A percentile compares a stretch with the other conserved stretches of the same genome.
These are phyloP conservation scores for Exephanes ischioxanthus DNA, from an alignment of 2,888 invertebrate species.

Conservation along the genomic window DNA sequence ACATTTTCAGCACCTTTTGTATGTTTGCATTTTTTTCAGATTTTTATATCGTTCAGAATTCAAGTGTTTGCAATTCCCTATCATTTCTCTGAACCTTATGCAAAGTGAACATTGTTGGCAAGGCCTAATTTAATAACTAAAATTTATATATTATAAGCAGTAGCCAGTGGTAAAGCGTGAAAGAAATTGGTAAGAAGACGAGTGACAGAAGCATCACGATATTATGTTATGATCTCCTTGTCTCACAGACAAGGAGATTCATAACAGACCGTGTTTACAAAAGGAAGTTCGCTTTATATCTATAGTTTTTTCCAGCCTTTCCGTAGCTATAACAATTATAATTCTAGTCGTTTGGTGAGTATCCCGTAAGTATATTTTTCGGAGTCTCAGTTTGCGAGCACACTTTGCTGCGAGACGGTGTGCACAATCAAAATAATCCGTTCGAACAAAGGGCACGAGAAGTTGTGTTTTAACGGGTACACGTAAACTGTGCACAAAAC, in stretches of 20 bases:
- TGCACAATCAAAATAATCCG: slow-evolving; percentile 13
- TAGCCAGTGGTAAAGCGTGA: neutral
- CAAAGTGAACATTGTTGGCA: neutral
- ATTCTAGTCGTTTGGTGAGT: slow-evolving; percentile 5
- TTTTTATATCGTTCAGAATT: too few relatives aligned
- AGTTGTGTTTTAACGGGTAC: slow-evolving; percentile 15
- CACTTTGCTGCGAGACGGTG: slow-evolving; percentile 2
- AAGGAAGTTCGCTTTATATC: slow-evolving; percentile 20
- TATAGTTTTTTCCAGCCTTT: slow-evolving; percentile 23
- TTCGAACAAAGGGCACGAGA: slow-evolving; percentile 9
- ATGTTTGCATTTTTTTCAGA: too few relatives aligned
- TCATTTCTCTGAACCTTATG: too few relatives aligned
- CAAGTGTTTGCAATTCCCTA: too few relatives aligned
- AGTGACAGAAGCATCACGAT: neutral
- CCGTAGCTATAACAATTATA: slow-evolving; percentile 1
- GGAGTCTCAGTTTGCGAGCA: slow-evolving; percentile 20
- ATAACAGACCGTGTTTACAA: slow-evolving; percentile 25
- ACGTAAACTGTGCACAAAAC: slow-evolving; percentile 28
- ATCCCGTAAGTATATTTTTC: slow-evolving; percentile 17
- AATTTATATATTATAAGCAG: neutral
- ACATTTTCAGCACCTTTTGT: too few relatives aligned
- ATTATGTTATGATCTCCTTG: too few relatives aligned
- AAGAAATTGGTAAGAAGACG: neutral
- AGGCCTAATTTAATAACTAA: neutral
- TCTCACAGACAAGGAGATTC: slow-evolving; percentile 23